phyloP scores from a whole-genome alignment of 2,113 vertebrate genomes.

The Notothenia rossii region DNA sequence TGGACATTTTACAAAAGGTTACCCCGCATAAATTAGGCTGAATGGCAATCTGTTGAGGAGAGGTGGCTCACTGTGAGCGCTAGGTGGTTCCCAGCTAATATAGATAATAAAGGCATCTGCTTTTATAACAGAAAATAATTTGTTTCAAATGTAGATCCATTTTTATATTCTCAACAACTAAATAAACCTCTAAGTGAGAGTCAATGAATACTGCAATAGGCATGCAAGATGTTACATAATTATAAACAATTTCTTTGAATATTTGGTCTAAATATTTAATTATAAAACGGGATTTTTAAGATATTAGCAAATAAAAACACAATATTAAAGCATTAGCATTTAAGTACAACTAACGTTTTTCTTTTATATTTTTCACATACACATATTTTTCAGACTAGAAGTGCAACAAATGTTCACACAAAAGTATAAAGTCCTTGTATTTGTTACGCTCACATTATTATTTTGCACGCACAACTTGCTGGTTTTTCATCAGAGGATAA shows the following conservation, averaged over 20 bases:
- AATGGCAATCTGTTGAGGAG: conserved; percentile 76
- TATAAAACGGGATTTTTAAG: too few relatives aligned
- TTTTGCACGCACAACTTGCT: not conserved
- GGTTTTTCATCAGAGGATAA: conserved; percentile 7
- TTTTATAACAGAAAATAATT: conserved; percentile 17
- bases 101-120: conserved; percentile 63
- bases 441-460: not conserved
- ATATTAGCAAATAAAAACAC: not conserved
- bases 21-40: conserved; percentile 75
- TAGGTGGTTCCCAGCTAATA: conserved; percentile 36
- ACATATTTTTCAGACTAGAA: not conserved
- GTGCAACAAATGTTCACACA: not conserved
- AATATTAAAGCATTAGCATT: not conserved
- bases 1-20: conserved; percentile 83
- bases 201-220: not conserved
- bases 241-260: too few relatives aligned
- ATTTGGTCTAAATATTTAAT: too few relatives aligned
- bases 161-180: not conserved
- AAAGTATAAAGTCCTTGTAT: not conserved
- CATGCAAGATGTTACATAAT: too few relatives aligned
- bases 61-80: conserved; percentile 53
- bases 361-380: not conserved
- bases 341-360: not conserved
- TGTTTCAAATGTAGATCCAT: not conserved
- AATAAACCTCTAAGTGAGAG: not conserved